Evolutionary conservation across 2,113 vertebrate genomes (phyloP), one percentile per base, ranked within the genome.

Genomic region (Acanthisitta chloris): DNA sequence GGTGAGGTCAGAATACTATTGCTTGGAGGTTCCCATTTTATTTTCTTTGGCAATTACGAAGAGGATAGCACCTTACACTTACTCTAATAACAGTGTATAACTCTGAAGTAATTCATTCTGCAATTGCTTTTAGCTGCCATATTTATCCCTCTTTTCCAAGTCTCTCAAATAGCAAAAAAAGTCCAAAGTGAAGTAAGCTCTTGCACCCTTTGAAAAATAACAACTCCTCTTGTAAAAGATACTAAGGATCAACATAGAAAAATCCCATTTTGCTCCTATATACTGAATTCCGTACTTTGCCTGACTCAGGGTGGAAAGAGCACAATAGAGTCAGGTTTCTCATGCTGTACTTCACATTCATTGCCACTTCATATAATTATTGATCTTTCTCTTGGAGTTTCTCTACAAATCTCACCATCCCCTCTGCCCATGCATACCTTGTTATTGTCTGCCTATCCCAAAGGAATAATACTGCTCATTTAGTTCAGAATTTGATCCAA

Each of bases 11-110:
- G 64, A 86, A 78, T 66, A 58, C 31, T 36, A 12, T 51, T 86
- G 80, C 92, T 77, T 59, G 65, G 80, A 83, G 69, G 42, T 83
- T 86, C 76, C 54, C 46, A 40, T 78, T 96, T 92, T 92, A 86
- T 95, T 95, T 95, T 81, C 71, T 88, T 88, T 88, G 76, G 82
- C 88, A 54, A 45, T 77, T 88, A 88, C 81, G 78, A 46, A 83
- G 85, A 95, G 64, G 46, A 55, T 70, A 81, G 79, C 83, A 93
- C 83, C 94, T 96, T 73, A 86, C 58, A 36, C 62, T 95, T 81
- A 88, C 43, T 78, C 51, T 92, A 86, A 70, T 93, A 88, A 54
- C 62, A 65, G 54, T 1, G 0, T 46, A 43, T 43, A 80, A 52
- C 69, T 79, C 87, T 64, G 38, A 92, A 95, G 82, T 92, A 49